Base-by-base conservation (phyloP, 2,797 vertebrate species). In the Helarctos malayanus region DNA sequence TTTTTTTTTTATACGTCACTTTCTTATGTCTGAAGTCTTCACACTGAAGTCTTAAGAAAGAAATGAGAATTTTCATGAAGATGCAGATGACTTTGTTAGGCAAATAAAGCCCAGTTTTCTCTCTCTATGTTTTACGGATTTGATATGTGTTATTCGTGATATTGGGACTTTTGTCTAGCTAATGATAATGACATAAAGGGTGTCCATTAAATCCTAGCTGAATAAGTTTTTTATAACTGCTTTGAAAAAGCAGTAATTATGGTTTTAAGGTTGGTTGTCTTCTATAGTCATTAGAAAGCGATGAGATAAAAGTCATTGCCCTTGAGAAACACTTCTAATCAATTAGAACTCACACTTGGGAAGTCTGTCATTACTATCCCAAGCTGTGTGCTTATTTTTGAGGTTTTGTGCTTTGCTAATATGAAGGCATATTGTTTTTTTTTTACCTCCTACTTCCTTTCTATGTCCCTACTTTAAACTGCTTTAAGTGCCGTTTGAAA, bases 211-310 rank as follows among this genome's bases (percentile, higher is more conserved):
- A 57, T 73, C 12, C 38, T 89, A 59, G 25, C 73, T 68, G 32
- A 84, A 32, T 83, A 65, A 78, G 2, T 94, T 18, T 86, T 97
- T 9, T 86, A 2, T 83, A 65, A 90, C 83, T 89, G 2, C 32
- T 89, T 80, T 54, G 45, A 45, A 73, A 93, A 63, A 93, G 32
- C 61, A 83, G 0, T 81, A 57, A 71, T 86, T 71, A 61, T 4
- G 21, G 38, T 94, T 69, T 92, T 90, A 90, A 87, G 16, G n/a
- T 90, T 83, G 56, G 5, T 89, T 87, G 21, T 95, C 41, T 86
- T 88, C 35, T 76, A 32, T 14, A 92, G 7, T 79, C 56, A 52
- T 61, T 90, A 87, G 69, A 29, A 75, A 82, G 41, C 73, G 32
- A 45, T 93, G 27, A 57, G 59, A 95, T 41, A 57, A 69, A 85